Conservation (phyloP, 1,140 invertebrate genomes). For the Nymphalis io region DNA sequence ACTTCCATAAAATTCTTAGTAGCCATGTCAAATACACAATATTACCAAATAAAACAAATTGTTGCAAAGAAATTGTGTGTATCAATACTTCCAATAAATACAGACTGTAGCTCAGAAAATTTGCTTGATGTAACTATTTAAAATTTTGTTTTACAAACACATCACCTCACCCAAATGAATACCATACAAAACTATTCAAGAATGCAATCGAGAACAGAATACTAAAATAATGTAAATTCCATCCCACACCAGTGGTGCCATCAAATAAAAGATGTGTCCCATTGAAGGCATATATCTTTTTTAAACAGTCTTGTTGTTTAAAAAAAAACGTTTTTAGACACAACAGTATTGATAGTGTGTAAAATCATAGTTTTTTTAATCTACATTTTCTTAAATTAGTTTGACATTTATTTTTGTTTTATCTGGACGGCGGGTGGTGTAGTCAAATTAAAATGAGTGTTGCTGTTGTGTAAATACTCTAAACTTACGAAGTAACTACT, state of each 20-base stretch:
- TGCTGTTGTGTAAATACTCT: too few species aligned
- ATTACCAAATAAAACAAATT: conserved; percentile 10
- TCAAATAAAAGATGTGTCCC: conserved; percentile 6
- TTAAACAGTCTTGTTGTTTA: not conserved
- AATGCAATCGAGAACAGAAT: conserved; percentile 25
- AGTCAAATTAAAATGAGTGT: too few species aligned
- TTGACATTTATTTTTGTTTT: not conserved
- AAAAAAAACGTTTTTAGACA: not conserved
- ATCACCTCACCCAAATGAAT: conserved; percentile 24
- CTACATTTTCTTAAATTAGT: not conserved
- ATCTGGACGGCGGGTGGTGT: too few species aligned
- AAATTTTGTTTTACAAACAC: conserved; percentile 22
- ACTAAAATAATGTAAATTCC: conserved; percentile 15
- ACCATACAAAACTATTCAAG: conserved; percentile 23
- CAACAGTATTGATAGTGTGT: not conserved
- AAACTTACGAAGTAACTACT: too few species aligned
- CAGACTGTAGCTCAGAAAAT: not conserved
- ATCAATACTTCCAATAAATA: conserved; percentile 11
- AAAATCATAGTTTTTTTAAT: not conserved
- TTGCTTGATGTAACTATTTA: not conserved
- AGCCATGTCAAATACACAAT: conserved; percentile 31
- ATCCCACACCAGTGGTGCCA: conserved; percentile 4
- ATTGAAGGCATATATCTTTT: not conserved
- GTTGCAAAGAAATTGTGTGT: not conserved
- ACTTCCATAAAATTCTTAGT: conserved; percentile 38